Evolutionary conservation across 1,140 invertebrate genomes (phyloP).

Genomic region (Aradophagus sp.): DNA sequence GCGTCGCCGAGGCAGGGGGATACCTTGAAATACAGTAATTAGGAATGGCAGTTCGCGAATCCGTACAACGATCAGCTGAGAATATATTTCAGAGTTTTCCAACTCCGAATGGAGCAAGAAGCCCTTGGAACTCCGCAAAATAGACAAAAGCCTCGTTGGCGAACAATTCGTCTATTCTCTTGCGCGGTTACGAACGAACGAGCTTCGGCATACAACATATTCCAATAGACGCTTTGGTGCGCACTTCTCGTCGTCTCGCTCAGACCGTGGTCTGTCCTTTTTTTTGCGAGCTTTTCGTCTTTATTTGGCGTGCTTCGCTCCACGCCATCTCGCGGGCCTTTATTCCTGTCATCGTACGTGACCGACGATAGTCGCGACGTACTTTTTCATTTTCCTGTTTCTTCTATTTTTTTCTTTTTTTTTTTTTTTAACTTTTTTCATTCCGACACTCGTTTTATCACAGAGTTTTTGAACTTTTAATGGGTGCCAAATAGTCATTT

Average conservation of each 20-base stretch:
- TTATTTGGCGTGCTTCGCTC: slow-evolving; percentile 21
- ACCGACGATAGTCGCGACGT: slow-evolving; percentile 38
- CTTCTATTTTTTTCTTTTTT: no score
- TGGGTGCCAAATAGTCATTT: no score
- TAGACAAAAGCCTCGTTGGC: slow-evolving; percentile 69
- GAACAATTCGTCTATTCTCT: slow-evolving; percentile 71
- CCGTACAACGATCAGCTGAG: slow-evolving; percentile 69
- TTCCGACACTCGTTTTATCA: slow-evolving; percentile 36
- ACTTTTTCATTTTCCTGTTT: no score
- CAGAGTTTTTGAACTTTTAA: slow-evolving; percentile 58
- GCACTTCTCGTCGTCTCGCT: slow-evolving; percentile 23
- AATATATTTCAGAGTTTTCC: slow-evolving; percentile 71
- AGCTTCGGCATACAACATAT: slow-evolving; percentile 68
- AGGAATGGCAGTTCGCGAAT: slow-evolving; percentile 68
- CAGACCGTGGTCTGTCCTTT: slow-evolving; percentile 24
- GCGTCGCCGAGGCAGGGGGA: slow-evolving; percentile 50
- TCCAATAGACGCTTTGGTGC: slow-evolving; percentile 59
- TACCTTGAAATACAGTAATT: slow-evolving; percentile 70
- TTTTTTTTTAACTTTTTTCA: slow-evolving; percentile 56
- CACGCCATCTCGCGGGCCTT: slow-evolving; percentile 8
- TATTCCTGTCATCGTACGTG: slow-evolving; percentile 25
- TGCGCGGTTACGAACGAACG: slow-evolving; percentile 69
- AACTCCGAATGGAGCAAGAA: slow-evolving; percentile 63
- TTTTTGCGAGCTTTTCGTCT: slow-evolving; percentile 28
- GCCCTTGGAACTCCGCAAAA: slow-evolving; percentile 70